phyloP scores from a whole-genome alignment of 2,113 vertebrate species.

The Sorex araneus region DNA sequence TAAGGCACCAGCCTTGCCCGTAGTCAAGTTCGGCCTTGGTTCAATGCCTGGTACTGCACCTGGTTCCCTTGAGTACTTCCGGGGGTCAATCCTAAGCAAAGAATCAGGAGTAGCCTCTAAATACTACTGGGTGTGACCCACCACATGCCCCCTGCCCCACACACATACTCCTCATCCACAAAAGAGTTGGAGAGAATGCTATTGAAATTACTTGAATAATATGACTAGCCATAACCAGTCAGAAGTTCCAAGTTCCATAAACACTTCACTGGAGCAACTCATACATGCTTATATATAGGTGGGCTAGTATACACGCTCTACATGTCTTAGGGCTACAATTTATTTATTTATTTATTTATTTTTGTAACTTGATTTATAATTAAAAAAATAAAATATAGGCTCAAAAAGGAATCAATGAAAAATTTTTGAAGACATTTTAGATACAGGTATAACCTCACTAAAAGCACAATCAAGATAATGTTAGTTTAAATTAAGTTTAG shows the following conservation, averaged over 20 bases:
- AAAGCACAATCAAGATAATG: not conserved
- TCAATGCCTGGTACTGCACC: not conserved
- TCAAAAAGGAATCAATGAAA: not conserved
- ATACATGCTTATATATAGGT: not conserved
- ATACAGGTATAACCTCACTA: too few species aligned
- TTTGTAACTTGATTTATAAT: not conserved
- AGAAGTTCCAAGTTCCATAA: not conserved
- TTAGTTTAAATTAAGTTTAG: not conserved
- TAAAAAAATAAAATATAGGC: not conserved
- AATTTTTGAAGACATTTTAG: slow-evolving; percentile 1
- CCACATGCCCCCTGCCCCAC: too few species aligned
- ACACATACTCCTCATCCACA: too few species aligned
- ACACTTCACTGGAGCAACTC: not conserved
- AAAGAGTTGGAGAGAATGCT: slow-evolving; percentile 1
- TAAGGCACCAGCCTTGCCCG: not conserved
- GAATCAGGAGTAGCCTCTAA: too few species aligned
- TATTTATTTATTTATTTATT: not conserved
- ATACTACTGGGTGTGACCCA: too few species aligned
- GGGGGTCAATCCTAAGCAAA: too few species aligned
- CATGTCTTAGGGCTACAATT: too few species aligned
- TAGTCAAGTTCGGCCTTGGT: not conserved
- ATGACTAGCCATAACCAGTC: not conserved
- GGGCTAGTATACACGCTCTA: not conserved
- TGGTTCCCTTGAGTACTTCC: not conserved
- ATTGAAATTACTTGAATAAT: not conserved